Evolutionary conservation across 2,888 invertebrate genomes (phyloP), one percentile per base, ranked within the genome.

Genomic region (Epicampocera succincta): DNA sequence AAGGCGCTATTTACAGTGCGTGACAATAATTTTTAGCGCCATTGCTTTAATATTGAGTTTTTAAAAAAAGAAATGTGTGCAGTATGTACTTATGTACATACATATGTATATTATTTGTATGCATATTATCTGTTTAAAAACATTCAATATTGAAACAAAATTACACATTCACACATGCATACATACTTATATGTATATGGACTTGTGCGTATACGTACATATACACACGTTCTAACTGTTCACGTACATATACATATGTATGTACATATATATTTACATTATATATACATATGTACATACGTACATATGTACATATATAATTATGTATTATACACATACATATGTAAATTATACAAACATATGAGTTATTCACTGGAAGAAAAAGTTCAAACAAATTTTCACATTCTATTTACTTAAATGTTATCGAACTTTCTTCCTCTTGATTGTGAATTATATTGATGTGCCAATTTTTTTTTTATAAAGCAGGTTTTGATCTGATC

Each of bases 401-500:
- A 48, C 71, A 72, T 78, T 71, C 50, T 78, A 66, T 66, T 66
- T 66, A 60, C 60, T 44, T 5, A 66, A 66, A 60, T 78, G 82
- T 66, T 78, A 71, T 71, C 78, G 82, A 78, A 60, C 82, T 78
- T 42, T 66, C 9, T 58, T 44, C 60, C 17, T 75, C 21, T 61
- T 61, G 29, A 50, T 72, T 61, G 72, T 63, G 65, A 60, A 61
- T 46, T 33, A 65, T 68, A 61, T 60, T 56, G 50, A 54, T 76
- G 42, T 21, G 38, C 15, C 50, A 63, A 40, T 48, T 50, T 69
- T 63, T 40, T n/a, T 40, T 72, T 73, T 65, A 42, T 21, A 17
- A 69, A 78, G 78, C 82, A 71, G 60, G 82, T 81, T 81, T 81
- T 74, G 77, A 77, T 77, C 69, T 73, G 42, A 25, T 54, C 71